Evolutionary conservation across 1,140 invertebrate species (phyloP).

Genomic region (Calliopsis andreniformis): DNA sequence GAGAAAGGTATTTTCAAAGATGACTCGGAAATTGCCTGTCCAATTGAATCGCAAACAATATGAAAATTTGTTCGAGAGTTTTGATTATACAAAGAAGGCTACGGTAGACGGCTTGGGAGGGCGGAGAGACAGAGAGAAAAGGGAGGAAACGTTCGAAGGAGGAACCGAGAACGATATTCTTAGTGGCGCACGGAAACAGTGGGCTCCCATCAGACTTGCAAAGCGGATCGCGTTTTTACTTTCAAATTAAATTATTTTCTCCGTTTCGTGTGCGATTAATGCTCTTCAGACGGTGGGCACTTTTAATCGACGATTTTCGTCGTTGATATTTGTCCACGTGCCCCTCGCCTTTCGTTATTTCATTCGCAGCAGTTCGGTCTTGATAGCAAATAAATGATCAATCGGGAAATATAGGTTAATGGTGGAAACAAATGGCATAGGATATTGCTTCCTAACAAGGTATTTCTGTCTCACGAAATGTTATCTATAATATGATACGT

Average conservation of each 20-base stretch:
- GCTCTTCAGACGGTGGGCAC: conserved; percentile 69
- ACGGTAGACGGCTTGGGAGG: conserved; percentile 50
- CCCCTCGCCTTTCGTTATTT: not conserved
- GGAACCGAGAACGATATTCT: conserved; percentile 72
- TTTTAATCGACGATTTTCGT: conserved; percentile 68
- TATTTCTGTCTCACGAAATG: no score
- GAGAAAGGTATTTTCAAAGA: conserved; percentile 76
- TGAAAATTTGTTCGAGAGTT: conserved; percentile 81
- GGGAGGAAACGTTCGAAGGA: conserved; percentile 64
- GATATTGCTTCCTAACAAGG: no score
- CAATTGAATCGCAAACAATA: conserved; percentile 81
- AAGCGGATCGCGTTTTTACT: conserved; percentile 78
- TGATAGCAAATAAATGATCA: no score
- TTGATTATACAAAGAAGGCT: conserved; percentile 79
- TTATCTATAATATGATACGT: no score
- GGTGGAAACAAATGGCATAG: no score
- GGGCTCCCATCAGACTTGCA: conserved; percentile 78
- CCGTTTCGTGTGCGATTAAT: conserved; percentile 78
- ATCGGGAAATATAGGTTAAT: no score
- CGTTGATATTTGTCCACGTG: conserved; percentile 51
- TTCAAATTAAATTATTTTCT: conserved; percentile 80
- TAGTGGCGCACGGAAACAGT: conserved; percentile 77
- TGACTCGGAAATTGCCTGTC: conserved; percentile 78
- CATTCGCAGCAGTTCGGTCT: no score
- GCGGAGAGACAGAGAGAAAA: conserved; percentile 32